Conservation (phyloP, 1,140 invertebrate species). For the Sesamia nonagrioides region DNA sequence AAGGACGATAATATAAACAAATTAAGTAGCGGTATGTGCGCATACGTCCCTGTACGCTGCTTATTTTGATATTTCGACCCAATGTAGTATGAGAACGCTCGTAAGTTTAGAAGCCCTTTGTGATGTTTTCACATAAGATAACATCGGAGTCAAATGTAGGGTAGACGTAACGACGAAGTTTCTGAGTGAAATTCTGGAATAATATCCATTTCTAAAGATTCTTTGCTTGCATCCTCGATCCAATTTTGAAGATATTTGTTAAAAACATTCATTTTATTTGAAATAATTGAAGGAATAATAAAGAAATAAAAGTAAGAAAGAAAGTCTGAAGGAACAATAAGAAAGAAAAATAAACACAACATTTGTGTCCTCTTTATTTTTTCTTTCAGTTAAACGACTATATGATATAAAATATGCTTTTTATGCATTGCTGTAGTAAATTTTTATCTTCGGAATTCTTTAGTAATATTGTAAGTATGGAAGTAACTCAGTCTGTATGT, state of each 20-base stretch:
- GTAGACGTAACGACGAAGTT: neutral
- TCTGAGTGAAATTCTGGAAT: neutral
- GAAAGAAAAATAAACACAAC: no score
- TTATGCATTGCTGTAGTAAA: no score
- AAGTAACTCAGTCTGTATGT: no score
- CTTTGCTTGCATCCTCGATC: neutral
- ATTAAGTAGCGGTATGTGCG: conserved; percentile 33
- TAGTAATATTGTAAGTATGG: no score
- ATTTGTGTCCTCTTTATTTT: no score
- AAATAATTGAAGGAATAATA: no score
- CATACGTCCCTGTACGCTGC: conserved; percentile 17
- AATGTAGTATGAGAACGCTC: conserved; percentile 26
- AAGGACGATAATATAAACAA: conserved; percentile 43
- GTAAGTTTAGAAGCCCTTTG: conserved; percentile 29
- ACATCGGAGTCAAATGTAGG: neutral
- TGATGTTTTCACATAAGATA: conserved; percentile 39
- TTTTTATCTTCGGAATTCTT: no score
- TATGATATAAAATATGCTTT: no score
- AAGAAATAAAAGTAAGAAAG: no score
- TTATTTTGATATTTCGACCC: conserved; percentile 46
- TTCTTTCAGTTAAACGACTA: no score
- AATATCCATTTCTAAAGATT: conserved; percentile 4
- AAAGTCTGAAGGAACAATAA: no score
- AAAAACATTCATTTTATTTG: no score
- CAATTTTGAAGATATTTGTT: neutral